These are phyloP conservation scores for Falco punctatus DNA, from an alignment of 2,113 vertebrate species.

Conservation along the genomic window DNA sequence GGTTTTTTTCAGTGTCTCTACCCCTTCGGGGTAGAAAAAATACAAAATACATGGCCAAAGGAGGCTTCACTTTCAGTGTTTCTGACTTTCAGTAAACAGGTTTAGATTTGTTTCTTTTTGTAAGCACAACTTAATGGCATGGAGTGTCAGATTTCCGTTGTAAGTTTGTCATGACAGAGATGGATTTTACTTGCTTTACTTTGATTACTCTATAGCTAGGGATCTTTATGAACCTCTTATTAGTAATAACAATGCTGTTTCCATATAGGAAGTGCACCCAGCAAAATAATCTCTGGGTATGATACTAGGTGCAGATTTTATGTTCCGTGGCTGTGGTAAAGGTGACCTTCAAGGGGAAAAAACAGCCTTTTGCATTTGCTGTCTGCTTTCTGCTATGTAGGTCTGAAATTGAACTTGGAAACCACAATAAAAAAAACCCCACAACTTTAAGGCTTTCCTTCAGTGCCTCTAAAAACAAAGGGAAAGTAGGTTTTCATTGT, in stretches of 20 bases:
- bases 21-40: background rate
- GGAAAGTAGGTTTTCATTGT: background rate
- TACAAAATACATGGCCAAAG: background rate
- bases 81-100: background rate
- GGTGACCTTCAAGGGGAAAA: background rate
- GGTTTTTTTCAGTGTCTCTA: background rate
- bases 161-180: background rate
- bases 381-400: background rate
- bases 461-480: background rate
- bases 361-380: background rate
- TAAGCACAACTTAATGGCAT: background rate
- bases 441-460: background rate
- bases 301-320: background rate
- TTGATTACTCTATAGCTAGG: background rate
- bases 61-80: background rate
- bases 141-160: background rate
- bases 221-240: background rate
- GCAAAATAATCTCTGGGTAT: background rate
- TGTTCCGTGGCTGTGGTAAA: background rate
- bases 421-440: background rate
- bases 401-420: background rate
- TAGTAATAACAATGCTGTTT: background rate
- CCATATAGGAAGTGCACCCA: background rate
- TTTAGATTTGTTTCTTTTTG: constrained; percentile 27
- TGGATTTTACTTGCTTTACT: background rate